These are phyloP conservation scores for Semnopithecus entellus DNA, from an alignment of 2,113 vertebrate species.

Conservation along the genomic window DNA sequence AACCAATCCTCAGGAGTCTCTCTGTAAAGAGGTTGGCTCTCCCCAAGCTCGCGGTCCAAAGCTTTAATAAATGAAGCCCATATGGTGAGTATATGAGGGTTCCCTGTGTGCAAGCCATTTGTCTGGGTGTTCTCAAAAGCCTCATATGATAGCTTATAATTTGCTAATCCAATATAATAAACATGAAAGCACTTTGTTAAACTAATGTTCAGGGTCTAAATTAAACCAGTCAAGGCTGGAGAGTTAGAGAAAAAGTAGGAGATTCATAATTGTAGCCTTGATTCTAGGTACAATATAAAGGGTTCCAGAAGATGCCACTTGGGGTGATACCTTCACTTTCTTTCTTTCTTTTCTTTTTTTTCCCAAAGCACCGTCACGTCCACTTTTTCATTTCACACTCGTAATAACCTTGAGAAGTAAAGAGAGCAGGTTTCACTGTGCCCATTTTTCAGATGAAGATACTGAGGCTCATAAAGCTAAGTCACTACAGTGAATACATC, in stretches of 20 bases:
- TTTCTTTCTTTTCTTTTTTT: too few species aligned
- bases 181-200: conserved; percentile 82
- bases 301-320: not conserved
- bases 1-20: conserved; percentile 84
- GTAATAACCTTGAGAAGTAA: not conserved
- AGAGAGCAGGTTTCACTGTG: not conserved
- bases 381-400: not conserved
- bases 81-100: conserved; percentile 75
- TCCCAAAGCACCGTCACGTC: not conserved
- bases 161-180: conserved; percentile 85
- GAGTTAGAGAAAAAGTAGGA: conserved; percentile 31
- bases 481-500: not conserved
- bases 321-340: not conserved
- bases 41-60: conserved; percentile 78
- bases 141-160: conserved; percentile 79
- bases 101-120: conserved; percentile 72
- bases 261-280: not conserved
- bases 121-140: conserved; percentile 79
- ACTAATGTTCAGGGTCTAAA: conserved; percentile 82
- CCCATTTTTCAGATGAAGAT: conserved; percentile 10
- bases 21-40: conserved; percentile 82
- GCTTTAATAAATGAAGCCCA: conserved; percentile 86
- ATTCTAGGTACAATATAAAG: not conserved
- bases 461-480: not conserved
- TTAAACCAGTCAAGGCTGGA: conserved; percentile 72